Conservation (phyloP, 2,888 invertebrate genomes). For the Xestia rhomboidea region DNA sequence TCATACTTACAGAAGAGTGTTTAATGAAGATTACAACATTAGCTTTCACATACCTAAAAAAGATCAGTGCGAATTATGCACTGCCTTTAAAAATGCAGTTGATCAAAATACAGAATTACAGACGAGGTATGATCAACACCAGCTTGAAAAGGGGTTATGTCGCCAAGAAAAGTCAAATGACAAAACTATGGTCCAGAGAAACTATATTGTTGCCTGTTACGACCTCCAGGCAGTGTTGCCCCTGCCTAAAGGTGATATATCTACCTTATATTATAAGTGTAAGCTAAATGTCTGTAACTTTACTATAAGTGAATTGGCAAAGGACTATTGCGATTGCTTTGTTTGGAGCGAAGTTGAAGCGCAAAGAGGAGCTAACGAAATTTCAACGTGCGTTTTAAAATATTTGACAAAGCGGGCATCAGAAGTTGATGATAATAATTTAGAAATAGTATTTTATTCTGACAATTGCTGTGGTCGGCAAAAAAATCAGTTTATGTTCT, state of each 20-base stretch:
- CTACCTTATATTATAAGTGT: conserved; percentile 54
- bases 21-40: conserved; percentile 42
- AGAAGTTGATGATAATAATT: conserved; percentile 43
- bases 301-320: conserved; percentile 54
- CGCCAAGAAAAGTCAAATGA: conserved; percentile 43
- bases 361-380: conserved; percentile 57
- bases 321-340: conserved; percentile 54
- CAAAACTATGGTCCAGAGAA: conserved; percentile 39
- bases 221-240: conserved; percentile 56
- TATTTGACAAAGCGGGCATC: conserved; percentile 44
- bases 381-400: conserved; percentile 52
- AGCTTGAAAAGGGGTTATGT: conserved; percentile 51
- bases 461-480: conserved; percentile 52
- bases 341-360: conserved; percentile 56
- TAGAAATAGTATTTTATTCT: conserved; percentile 45
- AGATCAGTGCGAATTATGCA: conserved; percentile 39
- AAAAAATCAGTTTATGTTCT: conserved; percentile 52
- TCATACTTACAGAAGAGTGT: conserved; percentile 31
- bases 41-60: conserved; percentile 46
- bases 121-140: conserved; percentile 38
- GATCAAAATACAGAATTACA: conserved; percentile 27
- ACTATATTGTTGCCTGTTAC: conserved; percentile 49
- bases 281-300: conserved; percentile 58
- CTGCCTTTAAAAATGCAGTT: conserved; percentile 47
- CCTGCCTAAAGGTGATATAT: conserved; percentile 51